phyloP scores from a whole-genome alignment of 1,140 invertebrate species.

The Propsilocerus akamusi region DNA sequence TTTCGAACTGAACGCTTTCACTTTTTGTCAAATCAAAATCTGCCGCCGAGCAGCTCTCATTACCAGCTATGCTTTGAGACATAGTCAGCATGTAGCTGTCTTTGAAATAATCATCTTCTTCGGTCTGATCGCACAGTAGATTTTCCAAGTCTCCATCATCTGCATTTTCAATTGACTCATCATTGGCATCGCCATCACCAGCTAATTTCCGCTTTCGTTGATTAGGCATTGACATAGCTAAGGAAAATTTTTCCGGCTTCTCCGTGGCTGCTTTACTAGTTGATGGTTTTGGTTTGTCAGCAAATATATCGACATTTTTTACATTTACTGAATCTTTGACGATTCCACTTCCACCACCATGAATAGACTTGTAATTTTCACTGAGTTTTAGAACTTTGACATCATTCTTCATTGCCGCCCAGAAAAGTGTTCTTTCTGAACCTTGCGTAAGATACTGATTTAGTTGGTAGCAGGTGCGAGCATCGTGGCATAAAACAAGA shows the following conservation, averaged over 20 bases:
- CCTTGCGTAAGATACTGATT: constrained; percentile 51
- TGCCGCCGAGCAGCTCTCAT: constrained; percentile 15
- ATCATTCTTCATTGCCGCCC: constrained; percentile 33
- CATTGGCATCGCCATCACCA: constrained; percentile 20
- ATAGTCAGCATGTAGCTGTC: constrained; percentile 49
- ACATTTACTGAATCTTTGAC: background rate
- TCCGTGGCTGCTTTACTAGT: background rate
- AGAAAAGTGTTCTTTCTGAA: constrained; percentile 36
- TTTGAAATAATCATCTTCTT: constrained; percentile 25
- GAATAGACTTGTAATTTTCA: constrained; percentile 24
- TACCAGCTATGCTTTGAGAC: constrained; percentile 27
- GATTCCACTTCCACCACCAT: background rate
- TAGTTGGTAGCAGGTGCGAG: constrained; percentile 61
- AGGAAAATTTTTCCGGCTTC: background rate
- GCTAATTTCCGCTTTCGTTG: constrained; percentile 10
- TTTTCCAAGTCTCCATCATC: background rate
- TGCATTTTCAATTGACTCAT: constrained; percentile 9
- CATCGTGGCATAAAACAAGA: constrained; percentile 68
- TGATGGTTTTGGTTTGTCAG: background rate
- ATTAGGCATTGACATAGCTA: background rate
- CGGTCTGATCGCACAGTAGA: constrained; percentile 11
- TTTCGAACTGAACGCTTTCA: constrained; percentile 36
- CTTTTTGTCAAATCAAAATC: constrained; percentile 15
- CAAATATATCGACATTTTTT: background rate
- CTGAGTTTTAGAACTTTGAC: constrained; percentile 31